Base-by-base conservation (phyloP, 2,888 invertebrate genomes). In the Eurytoma californica region DNA sequence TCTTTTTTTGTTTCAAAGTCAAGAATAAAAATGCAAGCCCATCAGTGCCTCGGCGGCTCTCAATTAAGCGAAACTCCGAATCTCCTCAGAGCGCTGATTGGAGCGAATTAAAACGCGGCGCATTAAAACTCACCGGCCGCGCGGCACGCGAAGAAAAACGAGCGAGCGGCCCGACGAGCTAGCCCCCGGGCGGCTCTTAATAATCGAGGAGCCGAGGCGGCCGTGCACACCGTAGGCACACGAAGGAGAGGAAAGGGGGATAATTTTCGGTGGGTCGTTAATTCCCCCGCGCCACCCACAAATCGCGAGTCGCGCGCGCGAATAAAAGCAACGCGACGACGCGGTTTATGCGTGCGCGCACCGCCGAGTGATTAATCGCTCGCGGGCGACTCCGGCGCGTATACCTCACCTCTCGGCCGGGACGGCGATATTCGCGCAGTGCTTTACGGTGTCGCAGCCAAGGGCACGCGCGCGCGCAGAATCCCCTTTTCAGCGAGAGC, bases 221-320 rank as follows among this genome's bases (percentile, higher is more conserved):
- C 39, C 39, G 24, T 4, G 30, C 0, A 39, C 39, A 24, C 24
- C 24, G 39, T 39, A 39, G 39, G 39, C 1, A 39, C 7, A 39
- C 39, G 9, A 5, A 1, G 24, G 24, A 24, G 39, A 39, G 39
- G 20, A 24, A 28, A 4, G n/a, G 51, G 75, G 58, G 47, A 67
- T 60, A 67, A 75, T 67, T 75, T 75, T 24, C 60, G 68, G n/a
- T 61, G 60, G 60, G 53, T 75, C 75, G 60, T 68, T 51, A 75
- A 75, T 68, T 61, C 60, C 68, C 24, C 39, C 39, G 9, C 60
- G 75, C 75, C 75, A 75, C 68, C 75, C 75, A 75, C 75, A 61
- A 75, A 75, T 61, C 53, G 49, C 28, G 65, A 28, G 55, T 68
- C 7, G 12, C 16, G 16, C 16, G 51, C 60, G 72, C 49, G 12